phyloP scores from a whole-genome alignment of 2,888 invertebrate genomes.

The Zeuzera pyrina region DNA sequence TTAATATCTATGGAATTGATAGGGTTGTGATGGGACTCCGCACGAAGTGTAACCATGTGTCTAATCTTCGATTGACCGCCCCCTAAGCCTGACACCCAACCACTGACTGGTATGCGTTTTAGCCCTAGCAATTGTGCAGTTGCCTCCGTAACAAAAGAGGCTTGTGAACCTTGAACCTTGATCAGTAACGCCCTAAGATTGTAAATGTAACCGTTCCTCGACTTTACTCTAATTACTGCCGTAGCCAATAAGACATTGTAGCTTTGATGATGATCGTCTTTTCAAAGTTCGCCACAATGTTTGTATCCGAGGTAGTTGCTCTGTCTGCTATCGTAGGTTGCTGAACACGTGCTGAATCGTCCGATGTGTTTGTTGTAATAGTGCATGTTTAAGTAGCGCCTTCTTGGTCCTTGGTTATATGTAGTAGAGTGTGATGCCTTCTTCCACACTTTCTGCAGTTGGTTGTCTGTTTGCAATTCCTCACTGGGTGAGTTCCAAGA shows the following conservation, averaged over 20 bases:
- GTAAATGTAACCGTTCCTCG: conserved; percentile 5
- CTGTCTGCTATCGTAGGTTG: no score
- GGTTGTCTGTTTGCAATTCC: conserved; percentile 8
- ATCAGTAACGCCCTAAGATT: conserved; percentile 12
- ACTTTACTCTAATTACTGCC: conserved; percentile 1
- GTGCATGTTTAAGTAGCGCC: background rate
- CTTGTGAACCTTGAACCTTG: conserved; percentile 16
- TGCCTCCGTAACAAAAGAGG: conserved; percentile 16
- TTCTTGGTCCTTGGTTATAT: conserved; percentile 6
- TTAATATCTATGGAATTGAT: conserved; percentile 7
- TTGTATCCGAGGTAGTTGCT: background rate
- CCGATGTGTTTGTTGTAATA: background rate
- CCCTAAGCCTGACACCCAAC: conserved; percentile 16
- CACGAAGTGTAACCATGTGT: conserved; percentile 7
- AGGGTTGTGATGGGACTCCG: conserved; percentile 11
- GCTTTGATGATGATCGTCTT: background rate
- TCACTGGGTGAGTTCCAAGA: conserved; percentile 6
- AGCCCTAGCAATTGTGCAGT: conserved; percentile 15
- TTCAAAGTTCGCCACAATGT: background rate
- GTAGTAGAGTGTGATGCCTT: conserved; percentile 15
- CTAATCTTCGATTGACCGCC: conserved; percentile 11
- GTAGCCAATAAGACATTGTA: conserved; percentile 6
- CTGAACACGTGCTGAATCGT: no score
- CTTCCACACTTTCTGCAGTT: conserved; percentile 13
- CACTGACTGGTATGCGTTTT: conserved; percentile 9